Evolutionary conservation across 2,797 vertebrate genomes (phyloP).

Genomic region (Philypnodon macrostomus): DNA sequence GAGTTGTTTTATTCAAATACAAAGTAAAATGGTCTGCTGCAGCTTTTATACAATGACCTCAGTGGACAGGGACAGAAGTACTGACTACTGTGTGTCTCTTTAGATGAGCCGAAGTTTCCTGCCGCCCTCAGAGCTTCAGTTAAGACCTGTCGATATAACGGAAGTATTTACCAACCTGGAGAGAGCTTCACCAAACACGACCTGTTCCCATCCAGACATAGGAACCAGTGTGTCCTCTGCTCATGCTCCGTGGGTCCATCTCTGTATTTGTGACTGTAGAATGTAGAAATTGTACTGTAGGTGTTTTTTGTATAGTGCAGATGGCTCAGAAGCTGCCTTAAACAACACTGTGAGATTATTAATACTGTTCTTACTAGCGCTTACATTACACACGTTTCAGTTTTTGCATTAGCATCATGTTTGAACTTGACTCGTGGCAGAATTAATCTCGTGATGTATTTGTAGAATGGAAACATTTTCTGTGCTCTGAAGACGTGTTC

Average conservation of each 20-base stretch:
- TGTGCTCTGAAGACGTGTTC: slow-evolving; percentile 91
- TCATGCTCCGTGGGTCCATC: slow-evolving; percentile 87
- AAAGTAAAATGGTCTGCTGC: too few species aligned
- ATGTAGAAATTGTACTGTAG: neutral
- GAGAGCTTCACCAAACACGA: slow-evolving; percentile 87
- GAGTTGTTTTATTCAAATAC: too few species aligned
- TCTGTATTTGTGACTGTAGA: neutral
- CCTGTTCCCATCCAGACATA: slow-evolving; percentile 85
- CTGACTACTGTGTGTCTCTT: slow-evolving; percentile 4
- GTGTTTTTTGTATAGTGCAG: neutral
- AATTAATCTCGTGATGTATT: too few species aligned
- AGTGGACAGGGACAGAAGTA: neutral
- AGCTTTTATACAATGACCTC: too few species aligned
- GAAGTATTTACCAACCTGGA: slow-evolving; percentile 85
- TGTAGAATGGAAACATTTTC: slow-evolving; percentile 93
- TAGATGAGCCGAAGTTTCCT: slow-evolving; percentile 81
- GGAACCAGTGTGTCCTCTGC: slow-evolving; percentile 93
- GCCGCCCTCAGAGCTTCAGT: slow-evolving; percentile 83
- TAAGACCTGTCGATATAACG: slow-evolving; percentile 88
- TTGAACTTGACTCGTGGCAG: too few species aligned
- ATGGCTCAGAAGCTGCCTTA: too few species aligned
- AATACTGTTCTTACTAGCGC: too few species aligned
- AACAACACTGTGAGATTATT: too few species aligned
- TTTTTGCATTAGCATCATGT: too few species aligned
- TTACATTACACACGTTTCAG: too few species aligned